These are phyloP conservation scores for Pomatorhinus ruficollis DNA, from an alignment of 2,113 vertebrate genomes.

Conservation along the genomic window DNA sequence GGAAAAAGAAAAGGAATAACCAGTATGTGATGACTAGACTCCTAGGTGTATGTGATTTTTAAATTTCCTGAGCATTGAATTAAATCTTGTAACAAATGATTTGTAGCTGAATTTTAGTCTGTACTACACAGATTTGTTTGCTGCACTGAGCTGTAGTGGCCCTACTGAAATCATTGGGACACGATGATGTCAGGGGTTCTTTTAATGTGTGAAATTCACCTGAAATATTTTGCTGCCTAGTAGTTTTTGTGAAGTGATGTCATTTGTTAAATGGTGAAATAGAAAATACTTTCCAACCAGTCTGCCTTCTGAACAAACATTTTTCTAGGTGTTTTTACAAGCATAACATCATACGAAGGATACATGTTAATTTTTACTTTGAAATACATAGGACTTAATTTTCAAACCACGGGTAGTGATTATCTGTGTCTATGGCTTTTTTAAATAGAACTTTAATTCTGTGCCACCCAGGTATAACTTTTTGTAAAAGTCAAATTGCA, in stretches of 20 bases:
- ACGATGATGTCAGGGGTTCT: background rate
- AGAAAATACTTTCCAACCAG: background rate
- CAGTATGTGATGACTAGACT: background rate
- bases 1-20: background rate
- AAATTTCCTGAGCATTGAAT: background rate
- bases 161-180: background rate
- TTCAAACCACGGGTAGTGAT: background rate
- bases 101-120: background rate
- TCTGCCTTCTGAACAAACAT: slow-evolving; percentile 23
- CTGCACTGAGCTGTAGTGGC: background rate
- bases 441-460: background rate
- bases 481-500: slow-evolving; percentile 1
- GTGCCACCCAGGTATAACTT: background rate
- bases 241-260: background rate
- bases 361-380: background rate
- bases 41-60: background rate
- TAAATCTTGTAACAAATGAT: background rate
- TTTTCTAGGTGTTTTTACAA: slow-evolving; percentile 21
- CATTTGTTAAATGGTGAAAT: background rate
- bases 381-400: background rate
- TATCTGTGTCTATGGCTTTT: background rate
- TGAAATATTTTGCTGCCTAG: background rate
- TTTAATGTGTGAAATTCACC: background rate
- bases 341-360: background rate
- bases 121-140: background rate